Evolutionary conservation across 1,140 invertebrate genomes (phyloP).

Genomic region (Eulimnadia texana): DNA sequence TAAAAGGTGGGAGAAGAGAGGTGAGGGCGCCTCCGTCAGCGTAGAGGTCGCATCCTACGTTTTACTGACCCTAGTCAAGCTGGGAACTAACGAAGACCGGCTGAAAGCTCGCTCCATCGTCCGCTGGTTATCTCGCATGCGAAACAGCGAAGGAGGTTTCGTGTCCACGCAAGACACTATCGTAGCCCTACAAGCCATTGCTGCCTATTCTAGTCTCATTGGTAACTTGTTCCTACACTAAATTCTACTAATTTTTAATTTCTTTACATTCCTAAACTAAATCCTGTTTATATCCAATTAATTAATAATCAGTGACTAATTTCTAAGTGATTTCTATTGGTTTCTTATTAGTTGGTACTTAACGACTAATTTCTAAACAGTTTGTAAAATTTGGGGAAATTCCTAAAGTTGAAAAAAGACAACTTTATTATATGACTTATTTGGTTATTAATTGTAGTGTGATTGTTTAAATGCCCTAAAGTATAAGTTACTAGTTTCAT

Average conservation of each 20-base stretch:
- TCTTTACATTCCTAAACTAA: not conserved
- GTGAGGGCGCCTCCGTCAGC: constrained; percentile 31
- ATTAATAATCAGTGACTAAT: not conserved
- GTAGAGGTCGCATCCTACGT: constrained; percentile 65
- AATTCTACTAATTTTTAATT: not conserved
- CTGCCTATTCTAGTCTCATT: constrained; percentile 37
- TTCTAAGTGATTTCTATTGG: constrained; percentile 33
- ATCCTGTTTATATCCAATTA: not conserved
- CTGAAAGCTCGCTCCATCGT: constrained; percentile 38
- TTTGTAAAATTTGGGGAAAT: too few relatives aligned
- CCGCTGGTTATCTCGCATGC: constrained; percentile 54
- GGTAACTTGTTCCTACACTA: constrained; percentile 19
- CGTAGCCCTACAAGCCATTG: constrained; percentile 47
- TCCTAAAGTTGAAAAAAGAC: too few relatives aligned
- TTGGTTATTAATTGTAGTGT: too few relatives aligned
- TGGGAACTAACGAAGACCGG: constrained; percentile 41
- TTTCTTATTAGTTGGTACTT: constrained; percentile 40
- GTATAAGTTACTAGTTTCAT: too few relatives aligned
- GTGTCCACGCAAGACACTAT: constrained; percentile 52
- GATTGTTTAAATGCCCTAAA: too few relatives aligned
- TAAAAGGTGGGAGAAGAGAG: constrained; percentile 16
- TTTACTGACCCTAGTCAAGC: constrained; percentile 43
- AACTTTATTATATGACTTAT: too few relatives aligned
- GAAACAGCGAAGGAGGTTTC: constrained; percentile 62
- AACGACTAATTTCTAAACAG: constrained; percentile 40